Conservation (phyloP, 2,113 vertebrate species). For the Phrynosoma blainvillii region DNA sequence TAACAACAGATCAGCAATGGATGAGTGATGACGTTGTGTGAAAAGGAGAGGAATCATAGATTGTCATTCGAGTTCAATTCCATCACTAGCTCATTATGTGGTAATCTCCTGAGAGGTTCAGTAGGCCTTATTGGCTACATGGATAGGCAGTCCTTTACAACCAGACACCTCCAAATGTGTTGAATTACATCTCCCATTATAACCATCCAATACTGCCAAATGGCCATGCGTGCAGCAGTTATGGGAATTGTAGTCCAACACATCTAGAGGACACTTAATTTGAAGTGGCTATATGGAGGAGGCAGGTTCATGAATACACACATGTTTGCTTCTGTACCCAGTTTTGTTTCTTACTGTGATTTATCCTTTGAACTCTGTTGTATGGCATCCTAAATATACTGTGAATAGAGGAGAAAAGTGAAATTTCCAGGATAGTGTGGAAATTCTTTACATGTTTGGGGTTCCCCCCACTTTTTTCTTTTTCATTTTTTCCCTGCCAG, state of each 20-base stretch:
- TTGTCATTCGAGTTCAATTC: no score
- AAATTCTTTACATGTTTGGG: not conserved
- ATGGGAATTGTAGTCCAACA: not conserved
- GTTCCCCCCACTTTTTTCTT: no score
- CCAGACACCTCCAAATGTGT: no score
- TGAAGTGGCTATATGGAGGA: not conserved
- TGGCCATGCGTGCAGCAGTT: no score
- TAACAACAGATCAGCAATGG: no score
- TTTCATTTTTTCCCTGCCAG: constrained; percentile 59
- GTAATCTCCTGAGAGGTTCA: not conserved
- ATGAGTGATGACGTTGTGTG: no score
- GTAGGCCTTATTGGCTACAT: not conserved
- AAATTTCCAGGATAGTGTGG: not conserved
- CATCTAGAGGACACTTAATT: not conserved
- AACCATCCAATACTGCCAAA: no score
- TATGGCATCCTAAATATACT: not conserved
- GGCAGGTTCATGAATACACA: not conserved
- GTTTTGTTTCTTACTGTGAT: not conserved
- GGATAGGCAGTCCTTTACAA: no score
- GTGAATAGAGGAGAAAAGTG: not conserved
- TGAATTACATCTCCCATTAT: no score
- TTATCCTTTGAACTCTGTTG: not conserved
- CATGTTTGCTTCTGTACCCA: not conserved
- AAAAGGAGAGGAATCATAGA: no score
- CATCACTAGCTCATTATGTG: no score